phyloP scores from a whole-genome alignment of 1,140 invertebrate genomes.

The Spodoptera litura region DNA sequence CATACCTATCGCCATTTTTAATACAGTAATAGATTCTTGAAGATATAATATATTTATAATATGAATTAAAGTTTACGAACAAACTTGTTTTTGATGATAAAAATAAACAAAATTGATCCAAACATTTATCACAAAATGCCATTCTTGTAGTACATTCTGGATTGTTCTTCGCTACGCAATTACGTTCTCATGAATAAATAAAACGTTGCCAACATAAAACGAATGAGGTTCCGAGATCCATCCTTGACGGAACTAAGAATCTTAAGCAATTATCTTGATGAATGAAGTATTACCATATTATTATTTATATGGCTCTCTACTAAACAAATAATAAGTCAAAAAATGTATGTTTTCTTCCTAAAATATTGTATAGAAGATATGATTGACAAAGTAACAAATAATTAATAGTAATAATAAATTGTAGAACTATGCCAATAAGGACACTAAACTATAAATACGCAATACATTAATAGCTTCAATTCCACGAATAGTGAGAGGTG shows the following conservation, averaged over 20 bases:
- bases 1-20: no score
- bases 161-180: conserved; percentile 15
- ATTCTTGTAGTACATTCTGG: conserved; percentile 2
- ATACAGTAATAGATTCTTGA: no score
- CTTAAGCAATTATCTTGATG: not conserved
- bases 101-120: not conserved
- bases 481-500: no score
- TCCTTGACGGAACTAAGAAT: not conserved
- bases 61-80: not conserved
- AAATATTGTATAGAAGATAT: no score
- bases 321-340: not conserved
- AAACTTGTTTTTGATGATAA: not conserved
- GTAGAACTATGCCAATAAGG: no score
- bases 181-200: conserved; percentile 38
- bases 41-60: no score
- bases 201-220: conserved; percentile 18
- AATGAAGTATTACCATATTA: not conserved
- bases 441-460: no score
- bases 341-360: no score
- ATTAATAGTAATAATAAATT: no score
- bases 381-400: no score
- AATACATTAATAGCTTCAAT: no score
- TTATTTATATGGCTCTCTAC: not conserved
- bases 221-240: not conserved
- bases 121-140: not conserved